Evolutionary conservation across 2,113 vertebrate genomes (phyloP), one percentile per base, ranked within the genome.

Genomic region (Boulengeromyrus knoepffleri): DNA sequence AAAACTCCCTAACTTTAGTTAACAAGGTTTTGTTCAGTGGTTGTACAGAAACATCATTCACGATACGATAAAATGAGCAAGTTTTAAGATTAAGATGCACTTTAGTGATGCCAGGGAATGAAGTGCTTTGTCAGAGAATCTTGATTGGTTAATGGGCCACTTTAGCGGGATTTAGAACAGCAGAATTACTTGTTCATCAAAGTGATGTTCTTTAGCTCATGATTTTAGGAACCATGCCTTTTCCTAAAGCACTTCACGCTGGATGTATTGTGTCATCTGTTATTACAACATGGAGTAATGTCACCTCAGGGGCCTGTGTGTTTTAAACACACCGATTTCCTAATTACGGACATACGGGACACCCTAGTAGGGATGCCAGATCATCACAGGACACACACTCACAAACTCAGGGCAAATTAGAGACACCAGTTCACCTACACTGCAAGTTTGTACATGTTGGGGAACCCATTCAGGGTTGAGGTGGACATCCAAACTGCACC

Each of bases 281-380:
- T 46, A 86, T 27, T 27, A 46, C 19, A n/a, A 49, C n/a, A 85
- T 4, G 10, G 19, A 12, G 24, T 8, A 49, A 13, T 47, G 5
- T 49, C 27, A 87, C 47, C 45, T 52, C 24, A 36, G 84, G 66
- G 56, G 47, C 85, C 87, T 46, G 50, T 47, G 66, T 62, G 50
- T 80, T 66, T 90, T 53, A 90, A 87, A 89, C 56, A 58, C 86
- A 52, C 17, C 47, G 7, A 42, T 83, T 83, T 47, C n/a, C 52
- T 83, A 74, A 58, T 50, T 84, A 84, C 47, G 15, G 70, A 31
- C 70, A 13, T 31, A 66, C 2, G 5, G 70, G n/a, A 77, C 31
- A 39, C 13, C 70, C 3, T 17, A 39, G 31, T 39, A 36, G 13
- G 36, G 74, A 80, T 36, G 36, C 74, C 31, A 80, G 74, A 39